Base-by-base conservation (phyloP, 2,797 vertebrate species). In the Xiphophorus birchmanni region DNA sequence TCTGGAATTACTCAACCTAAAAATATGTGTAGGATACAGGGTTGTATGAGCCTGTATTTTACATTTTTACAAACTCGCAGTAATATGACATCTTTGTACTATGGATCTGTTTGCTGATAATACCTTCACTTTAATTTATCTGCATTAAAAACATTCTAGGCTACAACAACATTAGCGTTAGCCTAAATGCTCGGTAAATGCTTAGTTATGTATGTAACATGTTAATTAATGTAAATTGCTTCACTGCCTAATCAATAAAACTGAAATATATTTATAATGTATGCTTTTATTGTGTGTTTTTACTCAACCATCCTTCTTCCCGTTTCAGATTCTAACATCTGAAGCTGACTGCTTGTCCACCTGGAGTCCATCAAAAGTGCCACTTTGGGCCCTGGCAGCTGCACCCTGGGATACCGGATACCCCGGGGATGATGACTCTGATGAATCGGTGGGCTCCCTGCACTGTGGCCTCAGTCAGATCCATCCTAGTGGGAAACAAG, bases 391-490 rank as follows among this genome's bases (percentile, higher is more conserved):
- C 58, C 83, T 69, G 88, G 92, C 94, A 94, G 94, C 95, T 95
- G 94, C 92, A 94, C 91, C 84, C 90, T 94, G 93, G 91, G 94
- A 94, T 91, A 95, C 85, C 89, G 80, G 93, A 95, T 91, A 94
- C 94, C 92, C 84, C 1, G 42, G 77, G 84, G 87, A 91, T 90
- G 93, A 95, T 74, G 93, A 93, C 92, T 89, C 94, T 96, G 96
- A 96, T 96, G 91, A 95, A 95, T 96, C 90, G 94, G 93, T 93
- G 90, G 94, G 90, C 92, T 90, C 81, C 89, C 85, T 94, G 94
- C 93, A 95, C 95, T 95, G 92, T 96, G 95, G 92, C 95, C 95
- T 47, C 89, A 65, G 89, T 93, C 94, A 94, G 92, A 96, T 95
- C 94, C 93, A 96, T 96, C 95, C 93, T 92, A 88, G 87, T 90